phyloP scores from a whole-genome alignment of 1,140 invertebrate genomes.

The Orussus abietinus region DNA sequence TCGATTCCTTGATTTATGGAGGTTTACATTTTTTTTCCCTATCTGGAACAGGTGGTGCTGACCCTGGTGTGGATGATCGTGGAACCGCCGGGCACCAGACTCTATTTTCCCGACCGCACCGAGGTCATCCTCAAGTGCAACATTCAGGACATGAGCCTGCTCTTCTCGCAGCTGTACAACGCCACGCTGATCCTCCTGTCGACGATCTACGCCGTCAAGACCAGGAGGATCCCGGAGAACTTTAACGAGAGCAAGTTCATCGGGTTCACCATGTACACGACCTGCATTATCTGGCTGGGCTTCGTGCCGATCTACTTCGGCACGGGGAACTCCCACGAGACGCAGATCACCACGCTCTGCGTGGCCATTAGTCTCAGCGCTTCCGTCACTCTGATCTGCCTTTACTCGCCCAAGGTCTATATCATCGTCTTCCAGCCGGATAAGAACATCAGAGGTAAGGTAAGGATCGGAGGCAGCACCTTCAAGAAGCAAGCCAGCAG shows the following conservation, averaged over 20 bases:
- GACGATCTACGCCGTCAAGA: conserved; percentile 73
- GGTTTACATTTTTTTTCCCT: conserved; percentile 7
- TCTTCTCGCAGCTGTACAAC: conserved; percentile 70
- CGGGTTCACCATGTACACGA: conserved; percentile 76
- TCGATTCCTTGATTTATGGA: no score
- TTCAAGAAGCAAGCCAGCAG: conserved; percentile 46
- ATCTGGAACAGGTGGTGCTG: conserved; percentile 37
- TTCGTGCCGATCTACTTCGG: conserved; percentile 74
- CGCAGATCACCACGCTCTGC: conserved; percentile 69
- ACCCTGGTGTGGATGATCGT: conserved; percentile 58
- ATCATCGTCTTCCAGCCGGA: conserved; percentile 70
- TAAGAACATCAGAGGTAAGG: conserved; percentile 56
- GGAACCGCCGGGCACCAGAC: conserved; percentile 63
- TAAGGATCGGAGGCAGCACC: conserved; percentile 37
- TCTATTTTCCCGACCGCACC: conserved; percentile 51
- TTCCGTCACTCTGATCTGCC: conserved; percentile 66
- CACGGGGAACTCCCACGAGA: conserved; percentile 64
- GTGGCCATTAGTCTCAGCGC: conserved; percentile 71
- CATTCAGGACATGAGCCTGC: conserved; percentile 63
- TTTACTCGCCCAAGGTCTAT: conserved; percentile 73
- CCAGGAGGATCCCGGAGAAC: conserved; percentile 72
- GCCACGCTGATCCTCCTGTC: conserved; percentile 70
- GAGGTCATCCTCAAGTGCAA: conserved; percentile 63
- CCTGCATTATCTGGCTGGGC: conserved; percentile 73
- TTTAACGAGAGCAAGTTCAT: conserved; percentile 74